Evolutionary conservation across 2,113 vertebrate genomes (phyloP).

Genomic region (Hemichromis elongatus): DNA sequence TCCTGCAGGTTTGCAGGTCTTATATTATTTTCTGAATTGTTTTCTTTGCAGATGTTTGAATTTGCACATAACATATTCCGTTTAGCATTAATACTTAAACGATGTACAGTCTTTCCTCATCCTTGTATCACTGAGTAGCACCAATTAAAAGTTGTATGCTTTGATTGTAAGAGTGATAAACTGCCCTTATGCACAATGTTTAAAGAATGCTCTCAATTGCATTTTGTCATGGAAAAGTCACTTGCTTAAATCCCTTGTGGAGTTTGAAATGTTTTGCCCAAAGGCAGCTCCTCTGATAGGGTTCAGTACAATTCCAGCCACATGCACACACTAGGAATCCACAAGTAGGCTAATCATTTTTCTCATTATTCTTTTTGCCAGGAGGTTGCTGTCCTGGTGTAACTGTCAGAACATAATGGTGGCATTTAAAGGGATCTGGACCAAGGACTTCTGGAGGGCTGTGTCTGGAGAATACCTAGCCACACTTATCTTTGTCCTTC

Average conservation of each 20-base stretch:
- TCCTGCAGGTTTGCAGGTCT: not conserved
- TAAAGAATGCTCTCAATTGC: conserved; percentile 36
- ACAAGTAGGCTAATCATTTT: conserved; percentile 61
- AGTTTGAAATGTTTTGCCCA: conserved; percentile 49
- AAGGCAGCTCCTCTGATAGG: conserved; percentile 40
- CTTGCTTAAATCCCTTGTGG: conserved; percentile 40
- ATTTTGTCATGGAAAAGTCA: conserved; percentile 48
- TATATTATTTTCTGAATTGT: not conserved
- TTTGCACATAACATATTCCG: not conserved
- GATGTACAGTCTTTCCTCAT: not conserved
- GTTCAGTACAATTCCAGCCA: conserved; percentile 49
- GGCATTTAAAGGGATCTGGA: conserved; percentile 95
- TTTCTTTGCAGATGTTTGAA: not conserved
- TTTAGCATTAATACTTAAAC: not conserved
- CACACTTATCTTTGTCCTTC: conserved; percentile 89
- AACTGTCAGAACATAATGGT: conserved; percentile 82
- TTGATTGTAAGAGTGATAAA: conserved; percentile 11
- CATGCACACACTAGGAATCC: conserved; percentile 37
- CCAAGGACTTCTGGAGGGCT: conserved; percentile 93
- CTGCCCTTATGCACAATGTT: conserved; percentile 26
- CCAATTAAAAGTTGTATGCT: not conserved
- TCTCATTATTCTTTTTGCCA: conserved; percentile 66
- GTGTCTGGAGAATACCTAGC: conserved; percentile 90
- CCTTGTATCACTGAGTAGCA: not conserved
- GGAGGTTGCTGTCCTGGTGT: conserved; percentile 82